Base-by-base conservation (phyloP, 2,113 vertebrate genomes). In the Indri indri region DNA sequence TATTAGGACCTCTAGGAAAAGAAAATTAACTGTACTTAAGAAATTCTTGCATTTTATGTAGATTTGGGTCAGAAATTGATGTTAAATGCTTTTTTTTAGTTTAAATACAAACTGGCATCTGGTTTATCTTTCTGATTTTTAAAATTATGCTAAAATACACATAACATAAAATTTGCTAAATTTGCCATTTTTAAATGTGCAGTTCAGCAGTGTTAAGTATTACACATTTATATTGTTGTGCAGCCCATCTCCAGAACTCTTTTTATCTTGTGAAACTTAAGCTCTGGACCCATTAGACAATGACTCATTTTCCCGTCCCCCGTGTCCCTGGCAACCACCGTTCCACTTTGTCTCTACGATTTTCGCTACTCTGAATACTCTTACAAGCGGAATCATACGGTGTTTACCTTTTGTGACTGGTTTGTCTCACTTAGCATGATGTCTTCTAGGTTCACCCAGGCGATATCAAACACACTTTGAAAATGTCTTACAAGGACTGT, bases 31-130 rank as follows among this genome's bases (percentile, higher is more conserved):
- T 70, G 0, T 20, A 14, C 42, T 71, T 52, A 63, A 27, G 59
- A 61, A 30, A 83, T n/a, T 82, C 14, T 71, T 83, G 12, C 14
- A 42, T 88, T 80, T 57, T 68, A 45, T 91, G 12, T 71, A 73
- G 20, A 88, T 37, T 79, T 73, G 40, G 70, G 18, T 79, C 30
- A 68, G 45, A 85, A 80, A 73, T 77, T 84, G 52, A 81, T 70
- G 4, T 71, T 83, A 59, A 66, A 73, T 47, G 17, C 8, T 5
- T 73, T 73, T 11, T 71, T 76, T 76, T 9, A 47, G 59, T 71
- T 77, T 71, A 34, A 8, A 25, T 71, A 18, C 79, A 90, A 79
- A 77, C 13, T 34, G 20, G 34, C 17, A 50, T 50, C 16, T 91
- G 50, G 85, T 45, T 27, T 61, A 17, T 34, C 68, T 18, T 52